Evolutionary conservation across 2,797 vertebrate species (phyloP).

Genomic region (Streptopelia turtur): DNA sequence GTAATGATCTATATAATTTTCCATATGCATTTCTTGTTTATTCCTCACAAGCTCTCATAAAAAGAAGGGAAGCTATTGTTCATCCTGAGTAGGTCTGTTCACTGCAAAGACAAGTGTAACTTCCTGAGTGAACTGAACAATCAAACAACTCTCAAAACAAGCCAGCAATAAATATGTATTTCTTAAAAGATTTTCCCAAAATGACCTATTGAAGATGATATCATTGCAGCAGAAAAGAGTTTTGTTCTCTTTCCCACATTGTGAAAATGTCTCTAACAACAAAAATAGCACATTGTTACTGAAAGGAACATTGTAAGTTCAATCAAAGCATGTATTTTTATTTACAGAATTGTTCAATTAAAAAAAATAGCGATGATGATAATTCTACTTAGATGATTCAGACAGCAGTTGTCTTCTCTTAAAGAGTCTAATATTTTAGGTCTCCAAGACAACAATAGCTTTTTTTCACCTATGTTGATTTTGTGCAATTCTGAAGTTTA

Average conservation of each 20-base stretch:
- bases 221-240: background rate
- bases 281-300: background rate
- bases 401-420: background rate
- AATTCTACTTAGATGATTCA: background rate
- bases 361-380: background rate
- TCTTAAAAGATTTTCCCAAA: background rate
- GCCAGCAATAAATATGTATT: background rate
- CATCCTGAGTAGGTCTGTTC: background rate
- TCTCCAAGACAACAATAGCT: background rate
- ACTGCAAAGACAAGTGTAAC: background rate
- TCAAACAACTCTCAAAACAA: background rate
- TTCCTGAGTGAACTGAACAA: background rate
- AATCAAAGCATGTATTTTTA: background rate
- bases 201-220: background rate
- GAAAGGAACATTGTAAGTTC: background rate
- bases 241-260: background rate
- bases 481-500: background rate
- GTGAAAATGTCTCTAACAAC: background rate
- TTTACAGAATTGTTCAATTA: background rate
- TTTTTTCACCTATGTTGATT: background rate
- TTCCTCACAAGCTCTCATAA: background rate
- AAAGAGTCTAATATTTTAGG: background rate
- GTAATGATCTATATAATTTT: background rate
- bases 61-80: background rate
- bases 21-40: background rate